Evolutionary conservation across 1,140 invertebrate genomes (phyloP), one percentile per base, ranked within the genome.

Genomic region (Cydia splendana): DNA sequence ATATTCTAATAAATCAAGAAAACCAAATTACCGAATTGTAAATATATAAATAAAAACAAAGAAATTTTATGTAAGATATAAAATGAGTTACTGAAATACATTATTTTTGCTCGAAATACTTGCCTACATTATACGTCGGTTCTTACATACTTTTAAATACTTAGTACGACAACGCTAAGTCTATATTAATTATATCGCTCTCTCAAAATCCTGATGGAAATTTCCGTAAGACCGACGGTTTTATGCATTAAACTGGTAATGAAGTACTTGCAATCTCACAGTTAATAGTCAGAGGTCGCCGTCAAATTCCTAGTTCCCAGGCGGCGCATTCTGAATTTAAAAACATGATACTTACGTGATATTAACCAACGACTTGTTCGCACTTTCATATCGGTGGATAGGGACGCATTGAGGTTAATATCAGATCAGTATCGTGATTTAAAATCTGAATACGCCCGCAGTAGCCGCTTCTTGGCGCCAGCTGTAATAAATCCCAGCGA

Each of bases 311-410:
- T 38, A 45, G 67, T 45, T 71, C n/a, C 67, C 15, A 53, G n/a
- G 15, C 2, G n/a, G n/a, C 6, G 51, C 15, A n/a, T 53, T 53
- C 51, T 18, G 6, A 18, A 13, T 18, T n/a, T 53, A 53, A 18
- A 13, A 7, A 53, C 51, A 28, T 20, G 77, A 71, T 74, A 80
- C 75, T 76, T 78, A 74, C 71, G 71, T 34, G 79, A 62, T 76
- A 80, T 76, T 75, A 75, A 75, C 71, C 74, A 76, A 45, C 77
- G 74, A 76, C 76, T 62, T 34, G 20, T 74, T 78, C 42, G 76
- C 77, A 13, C 45, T 48, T 74, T 38, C 51, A 48, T 65, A 75
- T 53, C 75, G 62, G 71, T 77, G 45, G 13, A 42, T 30, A 20
- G 48, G 10, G 51, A 18, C 15, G 51, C 42, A 76, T 75, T 57